Evolutionary conservation across 1,140 invertebrate species (phyloP).

Genomic region (Eriosoma lanigerum): DNA sequence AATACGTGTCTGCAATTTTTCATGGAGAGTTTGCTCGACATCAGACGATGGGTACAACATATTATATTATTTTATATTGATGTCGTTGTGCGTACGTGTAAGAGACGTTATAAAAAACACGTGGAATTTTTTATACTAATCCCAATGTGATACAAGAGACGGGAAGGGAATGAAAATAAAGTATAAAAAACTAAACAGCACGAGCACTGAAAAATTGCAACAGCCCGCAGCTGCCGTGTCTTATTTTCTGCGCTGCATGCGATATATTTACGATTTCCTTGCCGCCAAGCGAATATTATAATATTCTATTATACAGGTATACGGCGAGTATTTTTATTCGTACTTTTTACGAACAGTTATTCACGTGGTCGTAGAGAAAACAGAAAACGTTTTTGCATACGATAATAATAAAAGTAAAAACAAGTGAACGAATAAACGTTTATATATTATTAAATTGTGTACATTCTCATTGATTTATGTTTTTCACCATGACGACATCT

Average conservation of each 20-base stretch:
- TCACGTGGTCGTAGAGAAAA: no score
- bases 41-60: no score
- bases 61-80: not conserved
- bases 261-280: conserved; percentile 49
- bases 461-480: not conserved
- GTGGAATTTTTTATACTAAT: not conserved
- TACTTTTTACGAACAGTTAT: not conserved
- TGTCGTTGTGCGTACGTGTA: not conserved
- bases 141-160: not conserved
- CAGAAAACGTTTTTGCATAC: not conserved
- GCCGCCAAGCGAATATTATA: no score
- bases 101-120: not conserved
- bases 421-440: not conserved
- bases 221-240: not conserved
- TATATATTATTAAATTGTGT: not conserved
- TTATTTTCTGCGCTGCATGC: conserved; percentile 3
- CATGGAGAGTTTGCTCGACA: no score
- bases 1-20: not conserved
- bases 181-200: not conserved
- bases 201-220: conserved; percentile 20
- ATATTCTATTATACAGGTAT: not conserved
- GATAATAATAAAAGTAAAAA: conserved; percentile 17
- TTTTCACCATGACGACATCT: not conserved
- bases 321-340: not conserved
- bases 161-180: not conserved